phyloP scores from a whole-genome alignment of 1,140 invertebrate genomes.

The Calephelis nemesis region DNA sequence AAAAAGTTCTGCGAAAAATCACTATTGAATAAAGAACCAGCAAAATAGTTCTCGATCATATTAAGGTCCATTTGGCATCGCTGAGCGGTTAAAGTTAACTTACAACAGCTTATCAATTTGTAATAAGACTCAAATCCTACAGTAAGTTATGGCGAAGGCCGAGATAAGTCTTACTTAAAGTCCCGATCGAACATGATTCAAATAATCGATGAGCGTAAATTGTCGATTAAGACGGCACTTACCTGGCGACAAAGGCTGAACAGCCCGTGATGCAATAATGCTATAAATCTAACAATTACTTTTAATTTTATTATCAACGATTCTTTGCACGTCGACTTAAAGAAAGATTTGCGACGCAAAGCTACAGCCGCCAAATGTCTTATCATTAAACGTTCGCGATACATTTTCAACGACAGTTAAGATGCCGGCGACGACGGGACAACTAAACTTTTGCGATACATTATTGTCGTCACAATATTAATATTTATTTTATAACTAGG shows the following conservation, averaged over 20 bases:
- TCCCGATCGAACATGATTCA: constrained; percentile 25
- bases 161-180: constrained; percentile 30
- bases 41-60: too few species aligned
- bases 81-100: constrained; percentile 3
- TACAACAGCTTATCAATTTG: constrained; percentile 16
- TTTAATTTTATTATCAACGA: constrained; percentile 59
- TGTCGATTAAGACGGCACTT: constrained; percentile 55
- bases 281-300: constrained; percentile 64
- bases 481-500: too few species aligned
- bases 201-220: constrained; percentile 33
- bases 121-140: constrained; percentile 22
- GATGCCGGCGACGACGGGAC: too few species aligned
- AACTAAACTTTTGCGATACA: too few species aligned
- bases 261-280: constrained; percentile 30
- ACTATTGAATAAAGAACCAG: too few species aligned
- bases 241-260: constrained; percentile 50
- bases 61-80: neutral
- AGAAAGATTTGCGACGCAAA: constrained; percentile 59
- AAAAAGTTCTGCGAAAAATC: too few species aligned
- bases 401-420: constrained; percentile 34
- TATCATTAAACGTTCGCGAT: constrained; percentile 66
- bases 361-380: constrained; percentile 49
- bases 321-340: constrained; percentile 58
- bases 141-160: constrained; percentile 21
- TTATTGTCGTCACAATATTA: too few species aligned